phyloP scores from a whole-genome alignment of 2,888 invertebrate species.

The Hetaerina titia region DNA sequence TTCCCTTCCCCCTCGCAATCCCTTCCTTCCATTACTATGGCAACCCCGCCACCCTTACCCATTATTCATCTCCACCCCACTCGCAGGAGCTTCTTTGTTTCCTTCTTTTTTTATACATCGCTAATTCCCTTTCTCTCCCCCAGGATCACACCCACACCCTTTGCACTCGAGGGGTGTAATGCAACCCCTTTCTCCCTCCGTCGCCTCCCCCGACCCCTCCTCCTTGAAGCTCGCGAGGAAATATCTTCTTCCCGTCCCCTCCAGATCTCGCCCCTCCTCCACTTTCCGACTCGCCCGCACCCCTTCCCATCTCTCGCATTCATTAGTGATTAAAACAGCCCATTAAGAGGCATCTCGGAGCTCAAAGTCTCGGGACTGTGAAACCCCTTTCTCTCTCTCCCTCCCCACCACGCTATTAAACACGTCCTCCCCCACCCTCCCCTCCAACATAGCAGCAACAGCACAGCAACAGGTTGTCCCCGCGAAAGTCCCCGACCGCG shows the following conservation, averaged over 20 bases:
- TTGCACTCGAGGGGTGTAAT: background rate
- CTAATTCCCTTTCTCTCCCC: conserved; percentile 16
- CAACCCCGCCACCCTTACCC: conserved; percentile 10
- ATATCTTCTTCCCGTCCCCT: conserved; percentile 1
- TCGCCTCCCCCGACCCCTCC: background rate
- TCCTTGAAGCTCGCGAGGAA: background rate
- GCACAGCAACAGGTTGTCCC: conserved; percentile 47
- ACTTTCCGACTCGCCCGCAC: background rate
- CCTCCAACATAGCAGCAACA: background rate
- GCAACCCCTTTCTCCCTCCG: background rate
- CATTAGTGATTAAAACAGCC: conserved; percentile 62
- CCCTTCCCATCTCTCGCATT: conserved; percentile 40
- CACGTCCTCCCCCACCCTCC: background rate
- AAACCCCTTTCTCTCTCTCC: conserved; percentile 22
- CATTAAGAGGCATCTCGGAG: conserved; percentile 61
- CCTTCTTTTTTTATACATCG: conserved; percentile 45
- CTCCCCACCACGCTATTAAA: background rate
- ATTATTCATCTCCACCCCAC: conserved; percentile 52
- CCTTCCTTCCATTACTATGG: conserved; percentile 25
- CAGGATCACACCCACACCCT: background rate
- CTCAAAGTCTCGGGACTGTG: background rate
- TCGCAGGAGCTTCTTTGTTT: background rate
- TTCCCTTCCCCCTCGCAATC: background rate
- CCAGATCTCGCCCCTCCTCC: background rate
- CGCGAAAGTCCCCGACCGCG: background rate